Evolutionary conservation across 2,888 invertebrate genomes (phyloP).

Genomic region (Strigamia crassipes): DNA sequence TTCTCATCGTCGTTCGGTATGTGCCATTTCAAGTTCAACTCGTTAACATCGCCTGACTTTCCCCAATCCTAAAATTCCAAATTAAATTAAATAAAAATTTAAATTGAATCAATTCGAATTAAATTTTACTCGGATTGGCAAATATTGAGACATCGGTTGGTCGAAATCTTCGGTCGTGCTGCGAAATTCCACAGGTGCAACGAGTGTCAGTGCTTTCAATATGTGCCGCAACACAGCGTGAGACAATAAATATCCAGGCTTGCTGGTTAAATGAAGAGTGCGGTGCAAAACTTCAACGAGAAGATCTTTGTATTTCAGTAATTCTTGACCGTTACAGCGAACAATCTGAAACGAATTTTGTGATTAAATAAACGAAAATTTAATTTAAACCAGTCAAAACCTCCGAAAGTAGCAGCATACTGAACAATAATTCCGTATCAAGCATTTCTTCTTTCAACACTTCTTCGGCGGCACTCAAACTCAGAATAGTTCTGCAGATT

Average conservation of each 20-base stretch:
- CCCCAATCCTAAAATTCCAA: constrained; percentile 73
- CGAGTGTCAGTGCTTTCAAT: constrained; percentile 65
- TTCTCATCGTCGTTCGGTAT: constrained; percentile 74
- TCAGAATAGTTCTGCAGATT: constrained; percentile 69
- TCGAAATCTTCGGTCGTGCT: constrained; percentile 68
- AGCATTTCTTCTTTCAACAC: constrained; percentile 74
- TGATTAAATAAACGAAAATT: constrained; percentile 53
- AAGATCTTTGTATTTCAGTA: constrained; percentile 70
- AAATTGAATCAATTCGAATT: not conserved
- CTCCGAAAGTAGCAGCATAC: constrained; percentile 74
- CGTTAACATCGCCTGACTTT: constrained; percentile 68
- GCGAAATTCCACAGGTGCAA: constrained; percentile 68
- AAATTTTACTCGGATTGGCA: constrained; percentile 67
- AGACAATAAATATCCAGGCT: constrained; percentile 69
- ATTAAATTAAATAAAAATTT: not conserved
- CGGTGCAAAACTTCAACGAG: constrained; percentile 71
- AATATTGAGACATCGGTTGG: constrained; percentile 69
- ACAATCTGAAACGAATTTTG: too few species aligned
- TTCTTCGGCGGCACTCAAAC: constrained; percentile 67
- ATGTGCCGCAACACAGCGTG: constrained; percentile 68
- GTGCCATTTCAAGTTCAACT: constrained; percentile 76
- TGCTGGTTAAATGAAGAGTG: constrained; percentile 71
- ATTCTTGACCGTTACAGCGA: constrained; percentile 68
- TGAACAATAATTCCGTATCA: constrained; percentile 77
- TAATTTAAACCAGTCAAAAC: constrained; percentile 56